Percentiles rank a stretch among this genome's conserved stretches.
Evolutionary conservation across 2,888 invertebrate species (phyloP).

Genomic region (Leptura quadrifasciata): DNA sequence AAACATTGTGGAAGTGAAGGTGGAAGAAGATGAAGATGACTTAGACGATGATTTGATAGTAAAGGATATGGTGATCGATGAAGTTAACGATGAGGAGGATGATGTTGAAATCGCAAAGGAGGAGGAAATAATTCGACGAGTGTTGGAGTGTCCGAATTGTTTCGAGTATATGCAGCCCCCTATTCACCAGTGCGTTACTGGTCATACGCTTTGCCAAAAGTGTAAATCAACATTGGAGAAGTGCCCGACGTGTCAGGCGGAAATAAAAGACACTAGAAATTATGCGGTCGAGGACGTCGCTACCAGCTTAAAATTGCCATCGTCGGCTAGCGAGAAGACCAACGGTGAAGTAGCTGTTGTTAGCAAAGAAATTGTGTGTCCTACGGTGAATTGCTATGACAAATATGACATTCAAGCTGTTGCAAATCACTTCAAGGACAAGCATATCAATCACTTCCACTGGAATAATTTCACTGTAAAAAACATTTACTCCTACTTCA

Average conservation of each 20-base stretch:
- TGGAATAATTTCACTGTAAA: conserved; percentile 44
- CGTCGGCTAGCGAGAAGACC: conserved; percentile 2
- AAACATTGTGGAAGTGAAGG: conserved; percentile 47
- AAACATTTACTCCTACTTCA: conserved; percentile 49
- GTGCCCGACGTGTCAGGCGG: conserved; percentile 46
- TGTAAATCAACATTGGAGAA: conserved; percentile 46
- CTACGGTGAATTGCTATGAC: conserved; percentile 47
- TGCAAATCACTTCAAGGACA: conserved; percentile 49
- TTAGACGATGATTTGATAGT: conserved; percentile 48
- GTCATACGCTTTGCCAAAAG: conserved; percentile 51
- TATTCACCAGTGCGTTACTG: conserved; percentile 51
- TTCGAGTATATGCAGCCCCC: conserved; percentile 44
- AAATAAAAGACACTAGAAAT: conserved; percentile 51
- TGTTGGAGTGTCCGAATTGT: conserved; percentile 48
- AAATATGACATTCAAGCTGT: conserved; percentile 40
- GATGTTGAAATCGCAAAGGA: conserved; percentile 40
- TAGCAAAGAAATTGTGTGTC: conserved; percentile 46
- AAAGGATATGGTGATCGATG: conserved; percentile 51
- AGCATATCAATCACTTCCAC: conserved; percentile 50
- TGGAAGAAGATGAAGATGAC: conserved; percentile 44
- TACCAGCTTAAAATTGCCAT: conserved; percentile 40
- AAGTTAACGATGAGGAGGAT: conserved; percentile 48
- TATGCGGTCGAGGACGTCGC: conserved; percentile 50
- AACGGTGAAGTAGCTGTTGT: not conserved
- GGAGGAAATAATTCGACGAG: conserved; percentile 22